These are phyloP conservation scores for Psittacula derbiana DNA, from an alignment of 2,797 vertebrate genomes.

Conservation along the genomic window DNA sequence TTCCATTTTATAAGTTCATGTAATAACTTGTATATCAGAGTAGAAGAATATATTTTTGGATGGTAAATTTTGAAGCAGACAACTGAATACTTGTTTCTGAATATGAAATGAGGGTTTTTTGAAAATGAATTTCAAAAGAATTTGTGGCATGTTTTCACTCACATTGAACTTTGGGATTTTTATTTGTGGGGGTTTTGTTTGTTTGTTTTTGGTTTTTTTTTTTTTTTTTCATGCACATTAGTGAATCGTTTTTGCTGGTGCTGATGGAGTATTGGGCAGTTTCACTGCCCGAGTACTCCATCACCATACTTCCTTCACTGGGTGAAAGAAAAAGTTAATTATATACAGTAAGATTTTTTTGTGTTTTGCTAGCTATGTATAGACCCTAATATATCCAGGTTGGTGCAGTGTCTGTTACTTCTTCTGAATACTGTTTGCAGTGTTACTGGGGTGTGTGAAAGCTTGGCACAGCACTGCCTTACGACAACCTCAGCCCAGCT, in stretches of 20 bases:
- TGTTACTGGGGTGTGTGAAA: not conserved
- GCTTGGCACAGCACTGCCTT: conserved; percentile 2
- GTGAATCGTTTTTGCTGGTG: not conserved
- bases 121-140: not conserved
- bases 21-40: not conserved
- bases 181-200: not conserved
- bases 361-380: not conserved
- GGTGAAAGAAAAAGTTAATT: not conserved
- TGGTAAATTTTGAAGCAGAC: not conserved
- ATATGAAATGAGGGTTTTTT: not conserved
- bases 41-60: not conserved
- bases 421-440: not conserved
- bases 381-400: not conserved
- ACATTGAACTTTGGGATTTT: not conserved
- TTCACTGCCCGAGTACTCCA: not conserved
- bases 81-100: not conserved
- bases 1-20: not conserved
- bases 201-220: not conserved
- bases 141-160: not conserved
- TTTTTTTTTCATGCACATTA: not conserved
- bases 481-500: not conserved
- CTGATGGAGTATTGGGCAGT: not conserved
- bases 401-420: not conserved
- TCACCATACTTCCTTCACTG: not conserved
- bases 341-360: not conserved